Base-by-base conservation (phyloP, 2,113 vertebrate species). In the Leucopsar rothschildi region DNA sequence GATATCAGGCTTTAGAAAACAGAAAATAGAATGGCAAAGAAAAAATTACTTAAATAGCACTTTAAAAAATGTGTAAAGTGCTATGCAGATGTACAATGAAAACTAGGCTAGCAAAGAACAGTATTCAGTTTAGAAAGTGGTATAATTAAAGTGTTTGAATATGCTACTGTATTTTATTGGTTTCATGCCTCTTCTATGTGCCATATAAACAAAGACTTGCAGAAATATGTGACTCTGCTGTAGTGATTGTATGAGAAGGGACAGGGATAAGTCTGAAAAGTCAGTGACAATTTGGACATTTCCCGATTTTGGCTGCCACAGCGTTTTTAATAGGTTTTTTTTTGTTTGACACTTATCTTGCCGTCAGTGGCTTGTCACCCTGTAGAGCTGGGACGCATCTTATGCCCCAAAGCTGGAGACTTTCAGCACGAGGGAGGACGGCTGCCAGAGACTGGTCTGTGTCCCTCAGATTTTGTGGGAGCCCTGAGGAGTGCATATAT, bases 341-440 rank as follows among this genome's bases (percentile, higher is more conserved):
- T 42, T 42, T 86, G 6, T 78, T 72, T 82, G 55, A 40, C 1
- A 0, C 12, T 61, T 47, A 15, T 16, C 85, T 79, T 88, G 50
- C 31, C 4, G 1, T 76, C 57, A n/a, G 0, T 35, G 22, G 17
- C 40, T 82, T 39, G 24, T 18, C 22, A 68, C 25, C 13, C 37
- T 40, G 4, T 29, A 42, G 63, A 61, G 45, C 0, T 77, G 55
- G 20, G 37, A 40, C 20, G 18, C 8, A 14, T 44, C 21, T 42
- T 49, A 31, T 4, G 7, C 21, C 72, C 55, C 40, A 22, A 20
- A 53, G 35, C 71, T 42, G 42, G 37, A 40, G 53, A 40, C 42
- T 69, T 83, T 52, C 0, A 3, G 31, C 1, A 0, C 18, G 25
- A 31, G 7, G 28, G 33, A 42, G n/a, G 10, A 10, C 5, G 3